Conservation (phyloP, 2,113 vertebrate genomes). For the Pachypanchax playfairii region DNA sequence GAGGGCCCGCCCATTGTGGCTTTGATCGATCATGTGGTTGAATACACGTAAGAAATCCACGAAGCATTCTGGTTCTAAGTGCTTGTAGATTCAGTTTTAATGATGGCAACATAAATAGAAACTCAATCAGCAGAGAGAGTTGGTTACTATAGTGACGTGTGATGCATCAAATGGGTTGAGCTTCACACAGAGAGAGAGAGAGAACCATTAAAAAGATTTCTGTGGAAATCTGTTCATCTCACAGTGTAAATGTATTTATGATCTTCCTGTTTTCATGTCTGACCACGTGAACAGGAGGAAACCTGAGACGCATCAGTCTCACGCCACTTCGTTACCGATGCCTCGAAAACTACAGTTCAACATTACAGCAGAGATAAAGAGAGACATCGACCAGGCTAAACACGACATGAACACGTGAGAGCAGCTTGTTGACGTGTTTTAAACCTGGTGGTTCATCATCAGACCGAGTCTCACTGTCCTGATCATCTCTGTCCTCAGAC, state of each 20-base stretch:
- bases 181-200: no score
- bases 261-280: neutral
- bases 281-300: conserved; percentile 86
- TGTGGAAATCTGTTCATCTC: no score
- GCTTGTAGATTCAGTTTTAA: no score
- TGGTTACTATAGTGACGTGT: no score
- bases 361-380: conserved; percentile 90
- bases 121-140: no score
- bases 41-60: conserved; percentile 94
- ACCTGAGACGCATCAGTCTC: conserved; percentile 68
- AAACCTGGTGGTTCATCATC: neutral
- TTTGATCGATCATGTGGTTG: conserved; percentile 90
- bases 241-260: no score
- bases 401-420: conserved; percentile 90
- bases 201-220: no score
- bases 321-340: conserved; percentile 80
- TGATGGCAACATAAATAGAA: no score
- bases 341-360: conserved; percentile 91
- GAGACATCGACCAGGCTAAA: conserved; percentile 90
- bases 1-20: conserved; percentile 93
- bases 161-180: no score
- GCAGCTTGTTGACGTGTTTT: neutral
- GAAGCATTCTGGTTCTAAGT: no score
- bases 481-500: conserved; percentile 62
- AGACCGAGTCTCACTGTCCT: neutral